These are phyloP conservation scores for Nothura maculosa DNA, from an alignment of 2,797 vertebrate species.

Conservation along the genomic window DNA sequence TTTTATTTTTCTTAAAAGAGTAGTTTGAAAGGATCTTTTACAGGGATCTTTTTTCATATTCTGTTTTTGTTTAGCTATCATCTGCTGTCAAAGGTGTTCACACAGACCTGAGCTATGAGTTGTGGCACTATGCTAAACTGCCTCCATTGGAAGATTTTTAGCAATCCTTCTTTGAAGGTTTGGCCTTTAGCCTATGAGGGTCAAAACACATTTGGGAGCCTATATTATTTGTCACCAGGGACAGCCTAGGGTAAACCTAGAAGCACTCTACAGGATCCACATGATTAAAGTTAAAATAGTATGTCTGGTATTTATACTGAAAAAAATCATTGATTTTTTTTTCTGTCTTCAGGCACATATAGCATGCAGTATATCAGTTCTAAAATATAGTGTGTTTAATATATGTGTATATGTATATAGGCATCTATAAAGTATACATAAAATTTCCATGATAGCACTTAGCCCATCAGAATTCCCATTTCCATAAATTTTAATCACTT, in stretches of 20 bases:
- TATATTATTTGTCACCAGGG: slow-evolving; percentile 74
- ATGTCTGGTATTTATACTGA: slow-evolving; percentile 53
- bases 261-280: slow-evolving; percentile 68
- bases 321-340: slow-evolving; percentile 13
- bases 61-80: slow-evolving; percentile 70
- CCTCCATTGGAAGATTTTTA: slow-evolving; percentile 56
- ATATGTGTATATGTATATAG: background rate
- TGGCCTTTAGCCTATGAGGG: slow-evolving; percentile 66
- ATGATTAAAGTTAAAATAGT: slow-evolving; percentile 75
- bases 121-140: slow-evolving; percentile 50
- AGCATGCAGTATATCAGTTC: slow-evolving; percentile 25
- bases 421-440: background rate
- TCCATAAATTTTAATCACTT: background rate
- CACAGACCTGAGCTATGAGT: slow-evolving; percentile 53
- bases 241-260: slow-evolving; percentile 73
- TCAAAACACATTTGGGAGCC: slow-evolving; percentile 72
- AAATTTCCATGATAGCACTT: slow-evolving; percentile 6
- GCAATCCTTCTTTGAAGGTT: slow-evolving; percentile 63
- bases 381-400: background rate
- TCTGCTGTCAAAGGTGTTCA: slow-evolving; percentile 68
- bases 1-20: slow-evolving; percentile 56
- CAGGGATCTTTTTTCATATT: slow-evolving; percentile 55
- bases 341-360: slow-evolving; percentile 23
- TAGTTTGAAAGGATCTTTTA: slow-evolving; percentile 57
- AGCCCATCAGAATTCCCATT: background rate